Evolutionary conservation across 2,888 invertebrate genomes (phyloP), one percentile per base, ranked within the genome.

Genomic region (Capitulum mitella): DNA sequence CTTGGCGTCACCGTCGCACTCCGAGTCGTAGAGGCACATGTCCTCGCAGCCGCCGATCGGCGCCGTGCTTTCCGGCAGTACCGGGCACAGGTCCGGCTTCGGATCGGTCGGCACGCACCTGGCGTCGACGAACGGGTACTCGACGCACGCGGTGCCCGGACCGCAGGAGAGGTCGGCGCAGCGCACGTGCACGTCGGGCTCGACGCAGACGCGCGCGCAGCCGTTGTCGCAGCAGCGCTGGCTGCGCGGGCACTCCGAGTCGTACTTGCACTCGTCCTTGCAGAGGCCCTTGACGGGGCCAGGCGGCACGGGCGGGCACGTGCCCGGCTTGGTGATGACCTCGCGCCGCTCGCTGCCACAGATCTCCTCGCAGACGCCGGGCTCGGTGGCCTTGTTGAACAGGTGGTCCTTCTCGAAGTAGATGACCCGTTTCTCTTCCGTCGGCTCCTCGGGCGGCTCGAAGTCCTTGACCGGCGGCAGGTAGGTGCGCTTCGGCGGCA

Each of bases 41-140:
- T 58, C 58, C 8, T 58, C n/a, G 58, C 58, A 58, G 58, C 58
- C 58, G 29, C 58, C 58, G 58, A 58, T 58, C 22, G 58, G n/a
- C 3, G 10, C 22, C 10, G 29, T 29, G 58, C 29, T 8, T n/a
- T 29, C 14, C n/a, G 14, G 8, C 29, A 29, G 6, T 19, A 29
- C 8, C 10, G 58, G 58, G 29, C 58, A 58, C 10, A n/a, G 12
- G 58, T 29, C 58, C 29, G n/a, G n/a, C 58, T 58, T 58, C 29
- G 58, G n/a, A n/a, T n/a, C n/a, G 10, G n/a, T 29, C n/a, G 58
- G n/a, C 22, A 58, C 58, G 29, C 58, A 58, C 58, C 8, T 8
- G 58, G 58, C 58, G 58, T 58, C 58, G 8, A 10, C 10, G 58
- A 22, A n/a, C n/a, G 58, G 29, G 29, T 58, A 29, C 58, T 58